Conservation (phyloP, 2,113 vertebrate genomes). For the Laticauda laticaudata region DNA sequence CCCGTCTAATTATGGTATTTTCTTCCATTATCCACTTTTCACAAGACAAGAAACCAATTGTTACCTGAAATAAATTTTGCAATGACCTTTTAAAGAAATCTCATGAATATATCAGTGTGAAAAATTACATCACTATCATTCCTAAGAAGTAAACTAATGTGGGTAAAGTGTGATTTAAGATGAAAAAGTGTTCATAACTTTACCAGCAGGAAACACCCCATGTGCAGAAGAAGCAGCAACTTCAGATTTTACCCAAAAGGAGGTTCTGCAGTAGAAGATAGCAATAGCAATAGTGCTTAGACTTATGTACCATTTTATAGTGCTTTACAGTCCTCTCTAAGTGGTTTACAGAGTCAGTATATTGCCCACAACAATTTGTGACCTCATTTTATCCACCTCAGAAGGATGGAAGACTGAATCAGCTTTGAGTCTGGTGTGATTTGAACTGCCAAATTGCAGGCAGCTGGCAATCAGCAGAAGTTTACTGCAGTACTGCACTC, state of each 20-base stretch:
- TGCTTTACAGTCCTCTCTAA: too few relatives aligned
- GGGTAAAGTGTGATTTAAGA: neutral
- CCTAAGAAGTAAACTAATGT: neutral
- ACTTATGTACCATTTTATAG: too few relatives aligned
- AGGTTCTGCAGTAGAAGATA: neutral
- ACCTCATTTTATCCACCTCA: too few relatives aligned
- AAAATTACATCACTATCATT: neutral
- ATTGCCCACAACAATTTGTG: too few relatives aligned
- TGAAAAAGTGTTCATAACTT: neutral
- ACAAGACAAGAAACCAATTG: neutral
- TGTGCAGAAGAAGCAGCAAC: neutral
- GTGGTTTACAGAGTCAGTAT: too few relatives aligned
- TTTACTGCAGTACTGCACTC: too few relatives aligned
- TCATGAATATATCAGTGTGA: neutral
- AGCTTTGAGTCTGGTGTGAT: too few relatives aligned
- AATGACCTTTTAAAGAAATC: neutral
- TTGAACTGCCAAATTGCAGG: too few relatives aligned
- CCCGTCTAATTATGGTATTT: neutral
- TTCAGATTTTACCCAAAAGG: neutral
- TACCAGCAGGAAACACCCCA: neutral
- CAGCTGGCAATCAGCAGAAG: too few relatives aligned
- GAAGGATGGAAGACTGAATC: too few relatives aligned
- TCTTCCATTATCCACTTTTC: neutral
- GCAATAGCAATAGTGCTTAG: too few relatives aligned
- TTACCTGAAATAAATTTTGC: neutral